phyloP scores from a whole-genome alignment of 1,140 invertebrate genomes.

The Leptopilina clavipes region DNA sequence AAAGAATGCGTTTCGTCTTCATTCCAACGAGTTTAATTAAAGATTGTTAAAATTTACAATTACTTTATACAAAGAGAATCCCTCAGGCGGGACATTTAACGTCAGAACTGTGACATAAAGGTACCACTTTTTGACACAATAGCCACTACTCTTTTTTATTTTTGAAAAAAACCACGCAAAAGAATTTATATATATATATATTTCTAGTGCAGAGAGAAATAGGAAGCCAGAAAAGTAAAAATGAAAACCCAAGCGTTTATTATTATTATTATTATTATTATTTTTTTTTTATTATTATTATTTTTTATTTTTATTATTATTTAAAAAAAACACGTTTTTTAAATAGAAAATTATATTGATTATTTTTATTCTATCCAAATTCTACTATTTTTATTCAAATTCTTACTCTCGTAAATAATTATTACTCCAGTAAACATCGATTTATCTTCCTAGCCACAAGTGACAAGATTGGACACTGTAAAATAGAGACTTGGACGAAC shows the following conservation, averaged over 20 bases:
- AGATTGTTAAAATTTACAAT: slow-evolving; percentile 7
- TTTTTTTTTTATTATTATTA: too few relatives aligned
- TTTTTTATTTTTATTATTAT: too few relatives aligned
- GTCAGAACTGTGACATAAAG: slow-evolving; percentile 14
- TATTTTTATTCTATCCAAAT: too few relatives aligned
- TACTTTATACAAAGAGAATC: background rate
- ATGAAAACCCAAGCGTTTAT: too few relatives aligned
- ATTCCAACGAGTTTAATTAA: slow-evolving; percentile 19
- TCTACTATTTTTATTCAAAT: too few relatives aligned
- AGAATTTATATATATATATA: too few relatives aligned
- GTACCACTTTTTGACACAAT: background rate
- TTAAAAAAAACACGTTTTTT: too few relatives aligned
- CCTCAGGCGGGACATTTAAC: slow-evolving; percentile 1
- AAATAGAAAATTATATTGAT: too few relatives aligned
- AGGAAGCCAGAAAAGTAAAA: too few relatives aligned
- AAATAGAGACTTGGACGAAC: background rate
- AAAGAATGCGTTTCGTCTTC: background rate
- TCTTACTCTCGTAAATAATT: too few relatives aligned
- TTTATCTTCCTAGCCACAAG: background rate
- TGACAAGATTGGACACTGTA: background rate
- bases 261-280: too few relatives aligned
- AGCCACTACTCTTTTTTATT: background rate
- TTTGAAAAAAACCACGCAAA: background rate
- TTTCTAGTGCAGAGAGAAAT: too few relatives aligned
- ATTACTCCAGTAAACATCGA: background rate